A percentile compares a stretch with the other conserved stretches of the same genome.
phyloP scores from a whole-genome alignment of 2,888 invertebrate genomes.

The Taenaris catops region DNA sequence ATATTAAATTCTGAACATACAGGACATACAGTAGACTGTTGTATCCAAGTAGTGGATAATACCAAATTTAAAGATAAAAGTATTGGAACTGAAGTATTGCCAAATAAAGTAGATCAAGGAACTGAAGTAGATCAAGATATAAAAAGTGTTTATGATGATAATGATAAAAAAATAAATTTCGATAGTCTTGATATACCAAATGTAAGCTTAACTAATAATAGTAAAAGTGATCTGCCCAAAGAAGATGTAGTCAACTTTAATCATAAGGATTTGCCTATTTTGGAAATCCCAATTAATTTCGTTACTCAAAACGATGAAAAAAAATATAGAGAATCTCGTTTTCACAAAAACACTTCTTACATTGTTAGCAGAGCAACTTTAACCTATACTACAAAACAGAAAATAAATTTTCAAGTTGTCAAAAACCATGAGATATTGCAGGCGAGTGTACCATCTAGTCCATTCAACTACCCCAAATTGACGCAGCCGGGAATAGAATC shows the following conservation, averaged over 20 bases:
- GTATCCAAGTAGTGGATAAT: slow-evolving; percentile 31
- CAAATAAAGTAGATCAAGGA: slow-evolving; percentile 32
- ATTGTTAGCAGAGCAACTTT: slow-evolving; percentile 58
- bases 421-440: slow-evolving; percentile 37
- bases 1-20: slow-evolving; percentile 15
- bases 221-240: slow-evolving; percentile 40
- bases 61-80: slow-evolving; percentile 33
- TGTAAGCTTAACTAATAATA: slow-evolving; percentile 53
- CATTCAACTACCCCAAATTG: slow-evolving; percentile 55
- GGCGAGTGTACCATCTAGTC: slow-evolving; percentile 38
- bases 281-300: slow-evolving; percentile 35
- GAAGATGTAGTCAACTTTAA: slow-evolving; percentile 35
- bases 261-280: slow-evolving; percentile 44
- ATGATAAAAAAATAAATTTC: slow-evolving; percentile 40
- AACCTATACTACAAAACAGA: slow-evolving; percentile 61
- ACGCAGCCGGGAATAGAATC: too few species aligned
- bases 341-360: slow-evolving; percentile 44
- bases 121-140: slow-evolving; percentile 40
- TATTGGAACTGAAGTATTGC: slow-evolving; percentile 37
- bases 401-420: slow-evolving; percentile 61
- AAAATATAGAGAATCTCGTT: slow-evolving; percentile 32
- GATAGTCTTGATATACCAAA: slow-evolving; percentile 68
- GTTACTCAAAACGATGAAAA: slow-evolving; percentile 32
- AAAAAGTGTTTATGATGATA: slow-evolving; percentile 31
- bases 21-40: slow-evolving; percentile 27